phyloP scores from a whole-genome alignment of 2,797 vertebrate species.

The Cottoperca gobio region DNA sequence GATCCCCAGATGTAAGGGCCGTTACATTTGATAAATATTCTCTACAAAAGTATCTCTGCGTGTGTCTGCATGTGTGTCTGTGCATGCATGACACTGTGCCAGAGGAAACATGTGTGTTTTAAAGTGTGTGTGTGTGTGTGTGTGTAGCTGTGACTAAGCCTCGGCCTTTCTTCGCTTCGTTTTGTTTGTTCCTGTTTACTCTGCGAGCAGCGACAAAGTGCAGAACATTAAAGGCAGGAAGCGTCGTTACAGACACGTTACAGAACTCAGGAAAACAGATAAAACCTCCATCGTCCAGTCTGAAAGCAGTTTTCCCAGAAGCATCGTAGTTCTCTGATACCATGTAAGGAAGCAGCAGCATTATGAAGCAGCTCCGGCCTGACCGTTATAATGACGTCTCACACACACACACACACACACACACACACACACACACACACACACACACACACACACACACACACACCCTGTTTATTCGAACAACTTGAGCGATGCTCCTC shows the following conservation, averaged over 20 bases:
- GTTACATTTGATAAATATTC: too few relatives aligned
- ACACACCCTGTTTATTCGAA: too few relatives aligned
- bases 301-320: neutral
- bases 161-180: conserved; percentile 17
- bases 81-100: neutral
- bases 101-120: neutral
- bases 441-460: too few relatives aligned
- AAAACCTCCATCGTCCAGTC: conserved; percentile 31
- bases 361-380: too few relatives aligned
- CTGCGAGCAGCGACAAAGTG: conserved; percentile 29
- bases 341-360: conserved; percentile 49
- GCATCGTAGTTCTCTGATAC: neutral
- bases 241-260: neutral
- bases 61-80: neutral
- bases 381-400: too few relatives aligned
- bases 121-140: neutral
- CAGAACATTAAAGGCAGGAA: conserved; percentile 37
- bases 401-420: too few relatives aligned
- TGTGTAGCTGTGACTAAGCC: conserved; percentile 11
- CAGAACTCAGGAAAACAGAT: conserved; percentile 43
- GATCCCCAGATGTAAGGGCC: too few relatives aligned
- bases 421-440: too few relatives aligned
- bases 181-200: conserved; percentile 72
- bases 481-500: too few relatives aligned
- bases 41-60: neutral